Percentiles rank a stretch among this genome's conserved stretches.
Conservation (phyloP, 2,113 vertebrate species). For the Conger conger region DNA sequence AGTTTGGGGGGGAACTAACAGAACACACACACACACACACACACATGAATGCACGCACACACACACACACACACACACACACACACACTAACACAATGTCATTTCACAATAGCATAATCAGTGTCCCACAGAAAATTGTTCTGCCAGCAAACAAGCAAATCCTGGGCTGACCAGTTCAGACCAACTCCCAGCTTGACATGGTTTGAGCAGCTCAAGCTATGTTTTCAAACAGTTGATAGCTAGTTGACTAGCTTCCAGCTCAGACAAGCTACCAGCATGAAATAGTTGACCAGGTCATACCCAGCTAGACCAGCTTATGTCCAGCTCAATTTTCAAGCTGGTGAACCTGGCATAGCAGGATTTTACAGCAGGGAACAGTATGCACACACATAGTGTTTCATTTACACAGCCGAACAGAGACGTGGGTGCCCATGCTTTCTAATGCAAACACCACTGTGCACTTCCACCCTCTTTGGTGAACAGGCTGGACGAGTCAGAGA, state of each 20-base stretch:
- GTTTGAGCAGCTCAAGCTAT: no score
- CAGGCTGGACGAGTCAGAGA: not conserved
- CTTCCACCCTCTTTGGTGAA: not conserved
- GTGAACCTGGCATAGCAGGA: no score
- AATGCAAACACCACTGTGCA: not conserved
- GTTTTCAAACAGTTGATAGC: no score
- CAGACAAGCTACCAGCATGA: no score
- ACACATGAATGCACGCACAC: not conserved
- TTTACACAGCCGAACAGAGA: not conserved
- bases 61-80: slow-evolving; percentile 17
- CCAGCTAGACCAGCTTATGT: no score
- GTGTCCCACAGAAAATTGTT: not conserved
- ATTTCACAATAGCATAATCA: not conserved
- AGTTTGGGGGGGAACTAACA: not conserved
- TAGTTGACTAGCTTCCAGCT: no score
- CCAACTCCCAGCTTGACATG: no score
- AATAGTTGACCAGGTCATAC: no score
- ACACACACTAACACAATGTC: not conserved
- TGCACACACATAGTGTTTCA: not conserved
- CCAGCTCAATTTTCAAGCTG: no score
- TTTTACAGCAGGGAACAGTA: not conserved
- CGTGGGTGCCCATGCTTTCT: not conserved
- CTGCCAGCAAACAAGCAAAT: not conserved
- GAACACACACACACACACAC: no score
- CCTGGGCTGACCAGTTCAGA: no score